Conservation (phyloP, 2,113 vertebrate species). For the Prionailurus viverrinus region DNA sequence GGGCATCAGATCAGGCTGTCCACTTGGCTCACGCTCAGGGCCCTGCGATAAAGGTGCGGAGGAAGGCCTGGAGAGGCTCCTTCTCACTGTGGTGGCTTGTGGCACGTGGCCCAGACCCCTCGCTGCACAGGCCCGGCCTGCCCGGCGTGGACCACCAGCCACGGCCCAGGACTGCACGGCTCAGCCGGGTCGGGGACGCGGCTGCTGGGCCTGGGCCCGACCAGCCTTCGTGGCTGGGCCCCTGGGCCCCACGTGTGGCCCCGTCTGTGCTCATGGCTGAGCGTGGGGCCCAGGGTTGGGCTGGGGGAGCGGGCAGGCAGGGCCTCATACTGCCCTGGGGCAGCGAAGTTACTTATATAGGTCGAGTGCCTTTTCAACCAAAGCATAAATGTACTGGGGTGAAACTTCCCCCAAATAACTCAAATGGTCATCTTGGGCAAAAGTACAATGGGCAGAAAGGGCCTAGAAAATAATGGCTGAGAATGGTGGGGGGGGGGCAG, state of each 20-base stretch:
- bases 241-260: neutral
- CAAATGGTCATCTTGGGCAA: neutral
- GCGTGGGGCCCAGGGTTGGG: too few species aligned
- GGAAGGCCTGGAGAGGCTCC: neutral
- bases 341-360: neutral
- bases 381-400: neutral
- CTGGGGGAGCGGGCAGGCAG: neutral
- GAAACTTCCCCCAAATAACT: neutral
- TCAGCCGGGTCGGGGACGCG: too few species aligned
- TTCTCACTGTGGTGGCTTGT: rapidly evolving
- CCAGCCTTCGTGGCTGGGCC: neutral
- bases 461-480: neutral
- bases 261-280: too few species aligned
- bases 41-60: neutral
- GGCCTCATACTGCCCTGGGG: neutral
- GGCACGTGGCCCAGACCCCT: neutral
- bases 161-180: neutral
- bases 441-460: neutral
- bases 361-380: neutral
- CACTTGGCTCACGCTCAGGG: rapidly evolving
- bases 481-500: neutral
- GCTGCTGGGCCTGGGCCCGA: neutral
- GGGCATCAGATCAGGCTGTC: neutral
- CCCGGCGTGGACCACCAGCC: too few species aligned
- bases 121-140: neutral